Base-by-base conservation (phyloP, 2,888 invertebrate genomes). In the Cheilosia soror region DNA sequence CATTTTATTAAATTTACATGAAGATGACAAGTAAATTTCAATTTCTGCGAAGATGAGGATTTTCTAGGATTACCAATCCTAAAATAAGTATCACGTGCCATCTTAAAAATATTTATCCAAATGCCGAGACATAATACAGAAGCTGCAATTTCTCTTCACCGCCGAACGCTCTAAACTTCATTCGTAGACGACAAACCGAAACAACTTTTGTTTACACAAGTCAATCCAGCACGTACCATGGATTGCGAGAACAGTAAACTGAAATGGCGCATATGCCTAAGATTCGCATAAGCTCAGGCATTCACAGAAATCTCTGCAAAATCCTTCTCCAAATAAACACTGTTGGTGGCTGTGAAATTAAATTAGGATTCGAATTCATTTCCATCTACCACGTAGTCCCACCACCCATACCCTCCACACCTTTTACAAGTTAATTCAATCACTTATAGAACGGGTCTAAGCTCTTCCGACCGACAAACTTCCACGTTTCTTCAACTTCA, bases 341-440 rank as follows among this genome's bases (percentile, higher is more conserved):
- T 7, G 47, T 25, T 33, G 37, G 42, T 68, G 15, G 42, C 2
- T 15, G 29, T 40, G 42, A 53, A 42, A 76, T 69, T 69, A 76
- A 69, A 49, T 69, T 33, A 42, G 25, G 49, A 71, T 60, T 82
- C 65, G 66, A 77, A 77, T 65, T 63, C 69, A 76, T 81, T 76
- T 33, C 44, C 63, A 37, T 47, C 42, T 55, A n/a, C 42, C 49
- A 15, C 29, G 49, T 13, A 27, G 27, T 2, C 13, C 40, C 13
- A 13, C 31, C 11, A 13, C 29, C 25, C 5, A 9, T 9, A 62
- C 3, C 20, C 55, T 11, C 20, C 49, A 60, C 33, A 51, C 57
- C n/a, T 44, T 42, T 57, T 27, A 44, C 42, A 40, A 42, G 42
- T 27, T 76, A 37, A 81, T 81, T 51, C 63, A 71, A 77, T 81